Evolutionary conservation across 2,797 vertebrate genomes (phyloP), one percentile per base, ranked within the genome.

Genomic region (Channallabes apus): DNA sequence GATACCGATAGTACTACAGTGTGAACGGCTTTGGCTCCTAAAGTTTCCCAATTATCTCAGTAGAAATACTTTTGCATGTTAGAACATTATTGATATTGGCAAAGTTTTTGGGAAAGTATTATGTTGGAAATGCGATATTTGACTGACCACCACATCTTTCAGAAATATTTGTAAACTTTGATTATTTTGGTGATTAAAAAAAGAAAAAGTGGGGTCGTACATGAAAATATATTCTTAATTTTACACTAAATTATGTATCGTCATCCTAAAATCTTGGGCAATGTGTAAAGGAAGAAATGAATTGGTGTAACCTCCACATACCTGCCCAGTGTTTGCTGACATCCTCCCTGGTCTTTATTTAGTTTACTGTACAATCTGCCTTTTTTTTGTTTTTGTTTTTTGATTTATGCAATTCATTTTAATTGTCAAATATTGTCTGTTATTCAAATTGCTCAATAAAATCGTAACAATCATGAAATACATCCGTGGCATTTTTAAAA

Each of bases 401-500:
- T 71, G 54, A 78, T 86, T 87, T 61, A 64, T 72, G 80, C 82
- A 73, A 64, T 29, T 73, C 79, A 67, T 82, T 58, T 61, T 41
- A 22, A 61, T 78, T 84, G 83, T 86, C 59, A 29, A 75, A 82
- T 79, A 72, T 77, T 87, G 79, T 82, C 84, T 73, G 38, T 46
- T 20, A 79, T 85, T 82, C 69, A 87, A 84, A 76, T 84, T 82
- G 80, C 54, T 75, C 58, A 87, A 87, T 82, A 85, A 85, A 79
- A 76, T 38, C 72, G 32, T 65, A 27, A 22, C 17, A 62, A 80
- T 61, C 32, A 24, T 69, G 27, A 51, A 61, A n/a, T 79, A 7
- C 32, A 38, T 41, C 12, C 17, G 76, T 41, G 46, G 27, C 0
- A 56, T 79, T 41, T 38, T 61, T 0, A 6, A 86, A 76, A n/a